phyloP scores from a whole-genome alignment of 2,113 vertebrate genomes.

The Planiliza haematocheilus region DNA sequence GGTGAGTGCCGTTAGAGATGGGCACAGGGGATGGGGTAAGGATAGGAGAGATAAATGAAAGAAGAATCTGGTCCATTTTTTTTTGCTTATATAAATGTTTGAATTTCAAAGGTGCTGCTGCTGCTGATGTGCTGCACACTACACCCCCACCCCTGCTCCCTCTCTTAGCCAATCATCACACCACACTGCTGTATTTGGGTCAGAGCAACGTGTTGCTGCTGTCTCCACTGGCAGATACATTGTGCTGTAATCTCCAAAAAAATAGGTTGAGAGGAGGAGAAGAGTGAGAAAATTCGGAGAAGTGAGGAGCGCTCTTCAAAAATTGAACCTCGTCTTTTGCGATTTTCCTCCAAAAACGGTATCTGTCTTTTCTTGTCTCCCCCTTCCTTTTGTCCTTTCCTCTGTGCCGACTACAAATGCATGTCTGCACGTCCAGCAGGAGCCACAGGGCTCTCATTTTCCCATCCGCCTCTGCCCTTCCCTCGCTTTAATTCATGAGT shows the following conservation, averaged over 20 bases:
- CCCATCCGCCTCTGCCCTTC: constrained; percentile 9
- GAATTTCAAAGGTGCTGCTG: constrained; percentile 77
- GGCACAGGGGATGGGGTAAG: background rate
- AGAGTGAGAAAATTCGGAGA: constrained; percentile 33
- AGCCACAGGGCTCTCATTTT: constrained; percentile 13
- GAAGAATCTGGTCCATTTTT: constrained; percentile 32
- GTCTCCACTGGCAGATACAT: constrained; percentile 78
- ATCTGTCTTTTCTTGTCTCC: constrained; percentile 5
- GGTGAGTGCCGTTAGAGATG: constrained; percentile 27
- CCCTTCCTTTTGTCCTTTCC: constrained; percentile 12
- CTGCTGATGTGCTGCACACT: constrained; percentile 69
- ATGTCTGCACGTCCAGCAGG: background rate
- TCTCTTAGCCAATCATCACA: constrained; percentile 76
- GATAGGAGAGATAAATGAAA: constrained; percentile 18
- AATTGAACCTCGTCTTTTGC: constrained; percentile 19
- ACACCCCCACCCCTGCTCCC: constrained; percentile 49
- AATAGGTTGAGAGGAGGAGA: constrained; percentile 64
- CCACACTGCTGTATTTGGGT: constrained; percentile 82
- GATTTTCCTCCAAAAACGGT: constrained; percentile 9
- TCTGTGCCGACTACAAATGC: background rate
- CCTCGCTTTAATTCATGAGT: constrained; percentile 47
- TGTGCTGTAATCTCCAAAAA: constrained; percentile 79
- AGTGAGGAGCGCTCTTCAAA: constrained; percentile 10
- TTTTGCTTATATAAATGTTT: constrained; percentile 75
- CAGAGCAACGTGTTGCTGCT: constrained; percentile 79